Base-by-base conservation (phyloP, 2,888 invertebrate genomes). In the Zootermopsis nevadensis region DNA sequence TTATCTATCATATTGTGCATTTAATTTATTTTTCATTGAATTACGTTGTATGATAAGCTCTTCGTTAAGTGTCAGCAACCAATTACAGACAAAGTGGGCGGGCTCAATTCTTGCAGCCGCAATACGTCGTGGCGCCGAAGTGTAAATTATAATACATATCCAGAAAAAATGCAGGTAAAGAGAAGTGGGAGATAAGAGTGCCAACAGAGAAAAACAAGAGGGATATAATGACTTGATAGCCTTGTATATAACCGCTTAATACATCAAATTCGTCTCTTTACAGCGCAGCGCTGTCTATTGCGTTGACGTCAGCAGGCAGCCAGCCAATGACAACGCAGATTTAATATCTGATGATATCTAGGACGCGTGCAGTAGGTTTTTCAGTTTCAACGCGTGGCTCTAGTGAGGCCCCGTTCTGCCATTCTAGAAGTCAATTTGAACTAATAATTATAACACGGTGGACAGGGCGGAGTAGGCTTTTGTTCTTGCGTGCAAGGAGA, bases 81-180 rank as follows among this genome's bases (percentile, higher is more conserved):
- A 69, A 69, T 30, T 69, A 19, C 69, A 69, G 33, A 69, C 33
- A 69, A n/a, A 31, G 69, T 69, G 33, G 69, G 69, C 31, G 69
- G 30, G 8, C 66, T 33, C 69, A 30, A 10, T 19, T 19, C 48
- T 19, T 15, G 48, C 19, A 48, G 3, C 3, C 19, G 1, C 60
- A 3, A n/a, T n/a, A n/a, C n/a, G 27, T 15, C 15, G 8, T 33
- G 69, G 69, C 69, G 69, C 69, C 69, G 33, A 19, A 0, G 30
- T 31, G 4, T 33, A 10, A 22, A 69, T 69, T 69, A 31, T 33
- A 69, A 69, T 60, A n/a, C n/a, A n/a, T n/a, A 60, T 60, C 27
- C 60, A n/a, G 60, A 60, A n/a, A 69, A 69, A 69, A 69, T 33
- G 2, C 33, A 30, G 31, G 69, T 67, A 67, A 67, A 67, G 67